These are phyloP conservation scores for Julus scandinavius DNA, from an alignment of 2,888 invertebrate species.

Conservation along the genomic window DNA sequence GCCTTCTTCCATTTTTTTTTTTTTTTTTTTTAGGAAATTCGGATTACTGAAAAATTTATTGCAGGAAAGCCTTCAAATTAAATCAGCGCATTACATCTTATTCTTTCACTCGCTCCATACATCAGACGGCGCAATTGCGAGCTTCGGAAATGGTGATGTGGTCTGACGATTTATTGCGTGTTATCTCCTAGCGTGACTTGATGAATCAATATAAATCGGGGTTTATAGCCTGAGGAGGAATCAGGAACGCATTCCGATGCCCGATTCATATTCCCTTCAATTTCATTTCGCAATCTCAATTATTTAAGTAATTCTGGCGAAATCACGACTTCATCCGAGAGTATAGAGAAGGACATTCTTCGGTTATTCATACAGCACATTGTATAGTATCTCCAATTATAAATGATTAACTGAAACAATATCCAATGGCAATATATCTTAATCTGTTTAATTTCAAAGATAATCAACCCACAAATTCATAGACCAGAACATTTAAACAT, in stretches of 20 bases:
- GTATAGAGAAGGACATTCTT: too few relatives aligned
- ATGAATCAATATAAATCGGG: slow-evolving; percentile 21
- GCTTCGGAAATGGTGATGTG: slow-evolving; percentile 11
- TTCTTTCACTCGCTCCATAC: slow-evolving; percentile 7
- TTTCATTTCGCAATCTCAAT: slow-evolving; percentile 19
- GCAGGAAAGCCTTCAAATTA: slow-evolving; percentile 27
- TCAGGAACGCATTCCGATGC: slow-evolving; percentile 6
- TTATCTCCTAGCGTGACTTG: slow-evolving; percentile 27
- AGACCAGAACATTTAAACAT: too few relatives aligned
- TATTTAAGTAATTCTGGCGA: background rate
- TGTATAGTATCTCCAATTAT: too few relatives aligned
- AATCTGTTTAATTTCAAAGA: too few relatives aligned
- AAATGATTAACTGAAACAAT: too few relatives aligned
- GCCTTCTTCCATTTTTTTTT: background rate
- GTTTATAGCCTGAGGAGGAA: background rate
- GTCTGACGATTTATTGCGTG: slow-evolving; percentile 15
- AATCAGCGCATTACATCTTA: slow-evolving; percentile 33
- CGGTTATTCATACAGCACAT: too few relatives aligned
- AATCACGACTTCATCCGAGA: background rate
- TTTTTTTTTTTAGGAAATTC: background rate
- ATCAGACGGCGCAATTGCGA: slow-evolving; percentile 18
- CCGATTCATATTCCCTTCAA: slow-evolving; percentile 21
- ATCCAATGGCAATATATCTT: too few relatives aligned
- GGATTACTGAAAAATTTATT: slow-evolving; percentile 33
- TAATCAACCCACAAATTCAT: too few relatives aligned